Evolutionary conservation across 2,888 invertebrate species (phyloP).

Genomic region (Latheticus oryzae): DNA sequence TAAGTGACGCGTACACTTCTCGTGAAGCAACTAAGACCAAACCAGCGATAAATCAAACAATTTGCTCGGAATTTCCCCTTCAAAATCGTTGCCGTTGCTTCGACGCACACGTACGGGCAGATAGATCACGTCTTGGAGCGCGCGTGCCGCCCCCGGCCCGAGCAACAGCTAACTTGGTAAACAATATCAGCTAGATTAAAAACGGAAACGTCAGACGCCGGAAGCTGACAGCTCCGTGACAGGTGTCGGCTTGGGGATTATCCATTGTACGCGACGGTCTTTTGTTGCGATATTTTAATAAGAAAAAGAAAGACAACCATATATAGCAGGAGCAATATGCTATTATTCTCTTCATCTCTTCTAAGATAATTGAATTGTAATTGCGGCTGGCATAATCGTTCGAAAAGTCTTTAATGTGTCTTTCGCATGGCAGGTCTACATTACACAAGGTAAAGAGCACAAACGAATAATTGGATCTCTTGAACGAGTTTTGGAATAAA

Average conservation of each 20-base stretch:
- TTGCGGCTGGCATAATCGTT: constrained; percentile 25
- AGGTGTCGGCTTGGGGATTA: constrained; percentile 57
- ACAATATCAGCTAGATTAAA: constrained; percentile 64
- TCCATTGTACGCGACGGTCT: constrained; percentile 48
- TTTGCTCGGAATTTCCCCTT: constrained; percentile 57
- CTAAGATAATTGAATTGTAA: constrained; percentile 37
- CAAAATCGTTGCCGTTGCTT: constrained; percentile 53
- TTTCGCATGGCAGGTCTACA: constrained; percentile 36
- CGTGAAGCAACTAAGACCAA: constrained; percentile 52
- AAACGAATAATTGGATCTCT: constrained; percentile 33
- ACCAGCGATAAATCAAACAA: constrained; percentile 59
- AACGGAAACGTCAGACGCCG: constrained; percentile 61
- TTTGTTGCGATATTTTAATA: constrained; percentile 52
- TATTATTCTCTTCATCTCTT: constrained; percentile 16
- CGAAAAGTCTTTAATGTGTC: constrained; percentile 37
- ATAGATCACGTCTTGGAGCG: constrained; percentile 56
- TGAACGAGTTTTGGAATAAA: constrained; percentile 27
- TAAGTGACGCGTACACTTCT: constrained; percentile 49
- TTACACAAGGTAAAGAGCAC: constrained; percentile 26
- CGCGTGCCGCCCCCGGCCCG: constrained; percentile 55
- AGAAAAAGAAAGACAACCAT: constrained; percentile 12
- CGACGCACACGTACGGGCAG: constrained; percentile 55
- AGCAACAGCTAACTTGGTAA: constrained; percentile 59
- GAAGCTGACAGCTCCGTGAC: constrained; percentile 59
- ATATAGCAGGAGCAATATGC: constrained; percentile 1